Conservation (phyloP, 1,140 invertebrate genomes). For the Philopotamus ludificatus region DNA sequence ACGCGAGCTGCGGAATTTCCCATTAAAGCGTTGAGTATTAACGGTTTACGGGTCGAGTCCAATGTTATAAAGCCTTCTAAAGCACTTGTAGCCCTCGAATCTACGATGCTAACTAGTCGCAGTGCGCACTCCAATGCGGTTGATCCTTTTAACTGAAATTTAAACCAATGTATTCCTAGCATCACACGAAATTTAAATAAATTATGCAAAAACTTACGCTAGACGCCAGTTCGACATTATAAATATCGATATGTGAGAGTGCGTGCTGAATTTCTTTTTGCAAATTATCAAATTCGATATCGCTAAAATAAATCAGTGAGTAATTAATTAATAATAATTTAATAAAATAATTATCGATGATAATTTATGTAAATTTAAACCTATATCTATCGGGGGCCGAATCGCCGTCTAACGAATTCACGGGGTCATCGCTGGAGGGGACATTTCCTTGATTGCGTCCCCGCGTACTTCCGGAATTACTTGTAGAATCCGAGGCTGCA, state of each 20-base stretch:
- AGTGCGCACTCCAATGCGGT: conserved; percentile 41
- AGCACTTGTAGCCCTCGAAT: conserved; percentile 41
- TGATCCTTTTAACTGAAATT: conserved; percentile 31
- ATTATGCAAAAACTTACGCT: conserved; percentile 45
- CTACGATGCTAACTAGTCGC: conserved; percentile 44
- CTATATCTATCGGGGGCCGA: conserved; percentile 20
- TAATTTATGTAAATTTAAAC: background rate
- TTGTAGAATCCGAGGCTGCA: conserved; percentile 41
- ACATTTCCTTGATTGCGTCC: conserved; percentile 50
- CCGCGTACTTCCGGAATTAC: conserved; percentile 40
- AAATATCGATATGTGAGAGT: conserved; percentile 77
- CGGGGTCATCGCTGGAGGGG: conserved; percentile 54
- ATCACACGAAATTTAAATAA: background rate
- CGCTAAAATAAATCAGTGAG: too few relatives aligned
- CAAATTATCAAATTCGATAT: conserved; percentile 52
- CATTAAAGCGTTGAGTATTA: conserved; percentile 47
- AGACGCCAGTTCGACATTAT: conserved; percentile 48
- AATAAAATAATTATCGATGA: too few relatives aligned
- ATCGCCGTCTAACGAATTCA: conserved; percentile 40
- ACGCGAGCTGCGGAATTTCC: conserved; percentile 47
- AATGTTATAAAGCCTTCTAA: conserved; percentile 21
- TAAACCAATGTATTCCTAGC: background rate
- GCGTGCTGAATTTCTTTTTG: conserved; percentile 92
- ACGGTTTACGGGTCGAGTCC: conserved; percentile 43
- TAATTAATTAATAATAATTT: too few relatives aligned